Evolutionary conservation across 2,797 vertebrate genomes (phyloP).

Genomic region (Sebastes itinus): DNA sequence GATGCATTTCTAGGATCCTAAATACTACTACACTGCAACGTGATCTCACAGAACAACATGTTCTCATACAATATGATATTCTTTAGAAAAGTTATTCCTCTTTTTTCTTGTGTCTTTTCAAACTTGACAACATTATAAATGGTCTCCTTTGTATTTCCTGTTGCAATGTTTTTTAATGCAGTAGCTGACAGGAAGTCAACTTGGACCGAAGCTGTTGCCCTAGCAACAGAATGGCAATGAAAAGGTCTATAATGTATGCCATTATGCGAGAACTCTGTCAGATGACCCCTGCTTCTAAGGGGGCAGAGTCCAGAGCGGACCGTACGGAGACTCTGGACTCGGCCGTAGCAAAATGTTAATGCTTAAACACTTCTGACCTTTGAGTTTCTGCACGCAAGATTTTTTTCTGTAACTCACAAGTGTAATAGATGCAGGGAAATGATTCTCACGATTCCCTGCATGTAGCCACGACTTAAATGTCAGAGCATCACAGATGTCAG

Average conservation of each 20-base stretch:
- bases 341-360: neutral
- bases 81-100: no score
- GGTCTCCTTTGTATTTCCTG: neutral
- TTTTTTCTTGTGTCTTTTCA: neutral
- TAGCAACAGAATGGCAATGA: no score
- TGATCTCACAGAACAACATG: no score
- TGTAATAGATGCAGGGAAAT: conserved; percentile 24
- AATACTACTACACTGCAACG: no score
- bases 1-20: no score
- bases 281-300: neutral
- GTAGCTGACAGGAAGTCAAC: neutral
- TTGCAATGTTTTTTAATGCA: neutral
- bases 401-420: neutral
- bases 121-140: neutral
- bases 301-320: neutral
- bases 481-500: conserved; percentile 42
- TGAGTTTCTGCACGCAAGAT: conserved; percentile 18
- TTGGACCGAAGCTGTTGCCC: neutral
- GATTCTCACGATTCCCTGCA: conserved; percentile 36
- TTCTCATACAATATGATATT: no score
- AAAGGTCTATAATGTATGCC: neutral
- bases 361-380: conserved; percentile 39
- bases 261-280: neutral
- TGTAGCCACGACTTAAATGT: conserved; percentile 62
- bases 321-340: neutral